phyloP scores from a whole-genome alignment of 2,888 invertebrate genomes.

The Chymomyza procnemis region DNA sequence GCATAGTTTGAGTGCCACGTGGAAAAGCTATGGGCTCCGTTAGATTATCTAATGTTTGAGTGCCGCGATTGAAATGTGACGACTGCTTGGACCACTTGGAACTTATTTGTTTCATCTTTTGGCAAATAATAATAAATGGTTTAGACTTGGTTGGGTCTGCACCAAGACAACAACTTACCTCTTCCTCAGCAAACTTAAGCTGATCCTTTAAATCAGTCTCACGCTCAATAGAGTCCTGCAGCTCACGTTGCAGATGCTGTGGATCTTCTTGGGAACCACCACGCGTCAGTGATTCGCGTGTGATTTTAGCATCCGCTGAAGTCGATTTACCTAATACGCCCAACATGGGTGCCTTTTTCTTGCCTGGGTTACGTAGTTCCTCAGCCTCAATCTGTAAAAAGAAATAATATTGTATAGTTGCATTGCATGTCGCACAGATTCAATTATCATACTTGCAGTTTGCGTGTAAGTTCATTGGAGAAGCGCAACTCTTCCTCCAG shows the following conservation, averaged over 20 bases:
- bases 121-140: conserved; percentile 24
- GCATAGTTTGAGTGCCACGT: conserved; percentile 72
- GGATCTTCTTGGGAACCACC: conserved; percentile 90
- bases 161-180: conserved; percentile 80
- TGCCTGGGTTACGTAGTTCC: conserved; percentile 75
- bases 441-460: conserved; percentile 81
- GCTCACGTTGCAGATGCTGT: conserved; percentile 88
- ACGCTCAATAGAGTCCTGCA: conserved; percentile 94
- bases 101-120: conserved; percentile 46
- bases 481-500: conserved; percentile 91
- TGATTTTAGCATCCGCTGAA: conserved; percentile 85
- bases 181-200: conserved; percentile 94
- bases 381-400: conserved; percentile 74
- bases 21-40: conserved; percentile 64
- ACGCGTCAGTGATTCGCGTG: conserved; percentile 86
- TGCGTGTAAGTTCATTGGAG: conserved; percentile 85
- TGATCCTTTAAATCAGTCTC: conserved; percentile 97
- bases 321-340: conserved; percentile 81
- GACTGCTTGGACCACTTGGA: conserved; percentile 29
- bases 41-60: conserved; percentile 69
- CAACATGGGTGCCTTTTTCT: conserved; percentile 82
- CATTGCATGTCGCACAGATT: too few relatives aligned
- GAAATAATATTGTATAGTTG: background rate
- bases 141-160: background rate
- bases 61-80: conserved; percentile 65